A percentile compares a stretch with the other conserved stretches of the same genome.
phyloP scores from a whole-genome alignment of 2,888 invertebrate species.

The Thyatira batis region DNA sequence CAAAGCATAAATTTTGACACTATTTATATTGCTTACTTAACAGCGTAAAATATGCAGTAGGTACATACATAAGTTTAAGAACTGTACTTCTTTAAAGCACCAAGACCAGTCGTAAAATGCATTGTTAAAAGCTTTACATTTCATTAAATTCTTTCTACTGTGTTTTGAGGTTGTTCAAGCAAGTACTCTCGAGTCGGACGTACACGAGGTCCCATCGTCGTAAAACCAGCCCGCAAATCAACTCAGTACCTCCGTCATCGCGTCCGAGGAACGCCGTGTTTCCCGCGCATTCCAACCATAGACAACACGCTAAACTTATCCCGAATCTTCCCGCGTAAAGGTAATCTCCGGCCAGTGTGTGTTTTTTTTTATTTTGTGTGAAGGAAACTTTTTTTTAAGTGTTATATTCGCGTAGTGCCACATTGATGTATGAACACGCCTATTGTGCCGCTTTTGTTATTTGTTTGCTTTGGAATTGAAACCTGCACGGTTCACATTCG shows the following conservation, averaged over 20 bases:
- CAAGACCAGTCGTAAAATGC: not conserved
- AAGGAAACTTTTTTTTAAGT: conserved; percentile 26
- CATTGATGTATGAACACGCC: conserved; percentile 20
- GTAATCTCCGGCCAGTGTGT: conserved; percentile 41
- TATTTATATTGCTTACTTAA: too few species aligned
- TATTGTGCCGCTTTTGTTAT: conserved; percentile 41
- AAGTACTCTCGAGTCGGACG: conserved; percentile 6
- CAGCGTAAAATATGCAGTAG: too few species aligned
- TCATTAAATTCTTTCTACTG: not conserved
- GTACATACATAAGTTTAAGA: too few species aligned
- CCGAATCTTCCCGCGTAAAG: conserved; percentile 61
- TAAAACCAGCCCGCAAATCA: conserved; percentile 9
- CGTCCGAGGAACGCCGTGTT: conserved; percentile 56
- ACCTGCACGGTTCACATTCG: conserved; percentile 27
- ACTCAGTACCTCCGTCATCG: conserved; percentile 55
- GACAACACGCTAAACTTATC: conserved; percentile 43
- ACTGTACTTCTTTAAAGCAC: too few species aligned
- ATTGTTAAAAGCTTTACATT: not conserved
- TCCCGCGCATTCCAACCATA: conserved; percentile 54
- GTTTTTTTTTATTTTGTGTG: conserved; percentile 23
- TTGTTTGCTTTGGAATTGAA: conserved; percentile 42
- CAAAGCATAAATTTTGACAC: too few species aligned
- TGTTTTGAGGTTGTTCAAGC: conserved; percentile 16
- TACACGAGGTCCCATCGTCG: conserved; percentile 9
- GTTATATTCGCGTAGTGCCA: conserved; percentile 15